Base-by-base conservation (phyloP, 1,140 invertebrate species). In the Subanguina moxae region DNA sequence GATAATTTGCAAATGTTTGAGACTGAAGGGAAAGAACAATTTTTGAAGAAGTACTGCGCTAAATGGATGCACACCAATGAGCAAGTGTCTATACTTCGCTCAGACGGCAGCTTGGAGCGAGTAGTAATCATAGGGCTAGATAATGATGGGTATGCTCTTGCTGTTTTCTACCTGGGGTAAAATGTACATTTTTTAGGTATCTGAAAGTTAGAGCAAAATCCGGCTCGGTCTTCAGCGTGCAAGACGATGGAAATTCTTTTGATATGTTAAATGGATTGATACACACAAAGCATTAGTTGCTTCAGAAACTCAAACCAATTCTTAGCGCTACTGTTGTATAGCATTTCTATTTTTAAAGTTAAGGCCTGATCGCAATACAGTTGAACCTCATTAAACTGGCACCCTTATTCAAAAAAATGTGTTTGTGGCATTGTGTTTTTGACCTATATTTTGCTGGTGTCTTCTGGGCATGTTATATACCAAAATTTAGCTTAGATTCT, bases 211-310 rank as follows among this genome's bases (percentile, higher is more conserved):
- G 86, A 73, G 86, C 0, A 79, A 82, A 85, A n/a, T 59, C 61
- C 62, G 89, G 89, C 0, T 83, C 84, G 43, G 76, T 87, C 9
- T 86, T 89, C 67, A 87, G 87, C 13, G 89, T 97, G 0, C 89
- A 92, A 67, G 92, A 93, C 0, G 92, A 97, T 85, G 93, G 93
- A 0, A 97, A 97, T 84, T 90, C 90, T 57, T 97, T 96, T 84
- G 92, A 97, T 84, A 90, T 95, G 87, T 86, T 96, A 83, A 88
- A 83, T 30, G 86, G 86, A 74, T 73, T 87, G 11, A 85, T 86
- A 11, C 70, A 62, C 15, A 72, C 70, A 8, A 72, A 72, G 56
- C 17, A 64, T n/a, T 64, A 64, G 32, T 38, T 38, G 3, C 11
- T 38, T 3, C 11, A 38, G 3, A 38, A 5, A 38, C 11, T 38